A percentile compares a stretch with the other conserved stretches of the same genome.
Evolutionary conservation across 2,888 invertebrate species (phyloP).

Genomic region (Andricus curvator): DNA sequence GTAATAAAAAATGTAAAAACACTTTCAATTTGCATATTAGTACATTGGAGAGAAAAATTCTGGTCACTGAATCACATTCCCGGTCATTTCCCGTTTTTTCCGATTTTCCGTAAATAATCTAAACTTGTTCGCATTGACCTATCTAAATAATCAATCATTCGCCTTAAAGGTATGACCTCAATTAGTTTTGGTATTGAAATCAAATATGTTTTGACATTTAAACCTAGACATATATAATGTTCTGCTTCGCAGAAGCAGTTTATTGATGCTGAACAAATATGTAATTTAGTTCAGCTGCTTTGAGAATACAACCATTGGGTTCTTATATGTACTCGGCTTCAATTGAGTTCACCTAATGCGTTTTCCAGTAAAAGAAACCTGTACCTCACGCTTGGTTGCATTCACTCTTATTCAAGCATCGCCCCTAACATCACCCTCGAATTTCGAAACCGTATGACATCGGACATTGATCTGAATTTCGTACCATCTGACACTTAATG

Average conservation of each 20-base stretch:
- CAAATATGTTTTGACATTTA: background rate
- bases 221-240: background rate
- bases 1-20: too few relatives aligned
- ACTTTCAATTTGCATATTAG: too few relatives aligned
- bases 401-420: background rate
- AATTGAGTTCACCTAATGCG: conserved; percentile 34
- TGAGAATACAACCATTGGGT: background rate
- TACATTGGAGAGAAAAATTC: too few relatives aligned
- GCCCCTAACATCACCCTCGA: conserved; percentile 32
- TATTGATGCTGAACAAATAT: conserved; percentile 2
- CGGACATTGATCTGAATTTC: conserved; percentile 33
- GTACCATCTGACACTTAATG: conserved; percentile 38
- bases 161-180: background rate
- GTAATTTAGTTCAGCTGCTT: conserved; percentile 25
- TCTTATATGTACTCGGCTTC: conserved; percentile 17
- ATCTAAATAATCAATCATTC: background rate
- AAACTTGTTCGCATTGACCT: too few relatives aligned
- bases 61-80: too few relatives aligned
- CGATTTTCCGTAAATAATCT: too few relatives aligned
- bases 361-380: conserved; percentile 34
- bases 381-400: conserved; percentile 19
- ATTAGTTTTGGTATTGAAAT: background rate
- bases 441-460: conserved; percentile 40
- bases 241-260: background rate
- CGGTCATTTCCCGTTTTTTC: too few relatives aligned